Evolutionary conservation across 2,113 vertebrate species (phyloP), one percentile per base, ranked within the genome.

Genomic region (Rallus limicola): DNA sequence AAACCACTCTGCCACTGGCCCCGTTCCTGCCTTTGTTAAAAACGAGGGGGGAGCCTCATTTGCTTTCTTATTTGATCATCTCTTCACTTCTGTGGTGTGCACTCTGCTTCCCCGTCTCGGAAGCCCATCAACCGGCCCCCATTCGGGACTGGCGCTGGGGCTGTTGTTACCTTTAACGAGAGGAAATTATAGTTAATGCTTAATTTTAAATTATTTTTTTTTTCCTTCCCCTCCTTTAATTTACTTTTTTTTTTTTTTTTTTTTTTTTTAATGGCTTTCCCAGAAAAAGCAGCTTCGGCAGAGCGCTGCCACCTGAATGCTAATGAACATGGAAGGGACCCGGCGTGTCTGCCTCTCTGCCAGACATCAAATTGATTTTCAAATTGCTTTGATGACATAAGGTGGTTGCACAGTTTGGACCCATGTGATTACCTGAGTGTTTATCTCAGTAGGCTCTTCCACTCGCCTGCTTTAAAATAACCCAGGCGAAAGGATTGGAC

Each of bases 351-450:
- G 78, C 90, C 97, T 97, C 95, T 94, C 97, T 95, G 95, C 96
- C 97, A 98, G 96, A 98, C 95, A 96, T 97, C 97, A 98, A 97
- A 98, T 95, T 98, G 98, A 98, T 97, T 98, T 96, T 97, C 97
- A 98, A 98, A 98, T 97, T 97, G 97, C 98, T 98, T 94, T 97
- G 97, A 98, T 96, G 96, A 97, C 82, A 92, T 90, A 97, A 97
- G 97, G 96, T 93, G 94, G 97, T n/a, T 86, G 92, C 96, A 96
- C 90, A 95, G 96, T 98, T 97, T 95, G 96, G 97, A 93, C 85
- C 92, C 5, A 1, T 91, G 95, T 96, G 96, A 98, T 97, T 97
- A 97, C 95, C 90, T 95, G 95, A 91, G 88, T 36, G 5, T 92
- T 95, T 96, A 90, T 97, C 96, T 97, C 94, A 4, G 88, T 76